Conservation (phyloP, 2,888 invertebrate genomes). For the Habrosyne pyritoides region DNA sequence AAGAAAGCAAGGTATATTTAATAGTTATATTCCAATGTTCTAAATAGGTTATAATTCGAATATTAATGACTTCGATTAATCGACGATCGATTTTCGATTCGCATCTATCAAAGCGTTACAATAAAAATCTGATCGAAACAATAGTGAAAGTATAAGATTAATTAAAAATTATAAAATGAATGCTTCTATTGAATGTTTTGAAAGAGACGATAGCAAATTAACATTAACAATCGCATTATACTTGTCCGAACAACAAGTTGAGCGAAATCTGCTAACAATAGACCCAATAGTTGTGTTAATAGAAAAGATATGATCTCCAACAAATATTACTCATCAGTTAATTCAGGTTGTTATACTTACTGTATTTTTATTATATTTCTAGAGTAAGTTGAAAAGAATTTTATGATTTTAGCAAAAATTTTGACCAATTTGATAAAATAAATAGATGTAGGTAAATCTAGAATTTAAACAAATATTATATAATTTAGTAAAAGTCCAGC, state of each 20-base stretch:
- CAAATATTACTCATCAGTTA: slow-evolving; percentile 27
- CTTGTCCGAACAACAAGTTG: slow-evolving; percentile 34
- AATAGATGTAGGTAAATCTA: too few relatives aligned
- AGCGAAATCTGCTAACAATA: slow-evolving; percentile 60
- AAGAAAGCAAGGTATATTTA: not conserved
- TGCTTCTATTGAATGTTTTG: slow-evolving; percentile 45
- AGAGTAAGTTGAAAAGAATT: too few relatives aligned
- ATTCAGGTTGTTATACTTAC: slow-evolving; percentile 7
- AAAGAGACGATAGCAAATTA: slow-evolving; percentile 42
- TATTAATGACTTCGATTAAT: not conserved
- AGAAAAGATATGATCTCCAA: slow-evolving; percentile 40
- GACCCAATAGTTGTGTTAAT: slow-evolving; percentile 35
- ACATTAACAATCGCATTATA: slow-evolving; percentile 49
- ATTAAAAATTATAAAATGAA: slow-evolving; percentile 66
- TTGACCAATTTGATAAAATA: too few relatives aligned
- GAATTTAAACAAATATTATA: not conserved
- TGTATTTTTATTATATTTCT: not conserved
- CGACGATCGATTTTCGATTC: too few relatives aligned
- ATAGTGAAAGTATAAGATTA: slow-evolving; percentile 62
- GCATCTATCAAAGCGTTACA: slow-evolving; percentile 15
- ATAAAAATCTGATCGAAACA: slow-evolving; percentile 28
- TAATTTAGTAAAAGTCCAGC: too few relatives aligned
- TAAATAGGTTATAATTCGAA: not conserved
- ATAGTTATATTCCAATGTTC: not conserved
- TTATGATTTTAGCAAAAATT: too few relatives aligned